A percentile compares a stretch with the other conserved stretches of the same genome.
phyloP scores from a whole-genome alignment of 2,888 invertebrate species.

The Drosophila mimica region DNA sequence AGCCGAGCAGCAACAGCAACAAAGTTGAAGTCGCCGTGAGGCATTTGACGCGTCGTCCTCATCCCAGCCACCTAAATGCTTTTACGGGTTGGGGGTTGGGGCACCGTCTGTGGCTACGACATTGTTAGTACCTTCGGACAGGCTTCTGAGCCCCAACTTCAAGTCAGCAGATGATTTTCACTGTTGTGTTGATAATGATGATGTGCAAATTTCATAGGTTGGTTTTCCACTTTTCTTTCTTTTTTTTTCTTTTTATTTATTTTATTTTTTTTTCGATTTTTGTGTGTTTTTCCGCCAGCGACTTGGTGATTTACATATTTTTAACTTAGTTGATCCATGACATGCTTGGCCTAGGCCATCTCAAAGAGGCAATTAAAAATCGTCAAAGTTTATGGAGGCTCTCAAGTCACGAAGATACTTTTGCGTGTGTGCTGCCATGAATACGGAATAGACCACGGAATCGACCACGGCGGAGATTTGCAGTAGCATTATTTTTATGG shows the following conservation, averaged over 20 bases:
- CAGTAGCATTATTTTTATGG: slow-evolving; percentile 36
- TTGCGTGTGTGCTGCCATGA: slow-evolving; percentile 34
- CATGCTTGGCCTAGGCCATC: slow-evolving; percentile 36
- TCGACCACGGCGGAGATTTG: slow-evolving; percentile 35
- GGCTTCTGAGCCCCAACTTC: slow-evolving; percentile 57
- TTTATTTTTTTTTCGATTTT: background rate
- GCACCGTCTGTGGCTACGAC: slow-evolving; percentile 45
- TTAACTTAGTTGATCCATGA: slow-evolving; percentile 36
- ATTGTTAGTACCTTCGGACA: slow-evolving; percentile 72
- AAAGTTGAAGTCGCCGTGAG: slow-evolving; percentile 71
- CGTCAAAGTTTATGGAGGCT: slow-evolving; percentile 53
- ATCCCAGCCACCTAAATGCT: slow-evolving; percentile 61
- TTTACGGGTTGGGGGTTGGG: slow-evolving; percentile 16
- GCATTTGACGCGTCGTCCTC: slow-evolving; percentile 74
- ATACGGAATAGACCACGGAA: slow-evolving; percentile 42
- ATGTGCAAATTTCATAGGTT: slow-evolving; percentile 74
- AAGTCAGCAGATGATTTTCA: slow-evolving; percentile 80
- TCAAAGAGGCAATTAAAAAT: slow-evolving; percentile 67
- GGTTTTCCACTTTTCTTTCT: slow-evolving; percentile 3
- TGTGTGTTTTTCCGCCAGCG: slow-evolving; percentile 2
- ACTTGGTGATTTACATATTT: slow-evolving; percentile 42
- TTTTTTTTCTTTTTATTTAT: background rate
- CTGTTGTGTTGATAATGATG: slow-evolving; percentile 78
- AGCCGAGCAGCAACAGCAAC: slow-evolving; percentile 55
- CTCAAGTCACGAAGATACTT: slow-evolving; percentile 27